Evolutionary conservation across 2,797 vertebrate species (phyloP).

Genomic region (Phaenicophaeus curvirostris): DNA sequence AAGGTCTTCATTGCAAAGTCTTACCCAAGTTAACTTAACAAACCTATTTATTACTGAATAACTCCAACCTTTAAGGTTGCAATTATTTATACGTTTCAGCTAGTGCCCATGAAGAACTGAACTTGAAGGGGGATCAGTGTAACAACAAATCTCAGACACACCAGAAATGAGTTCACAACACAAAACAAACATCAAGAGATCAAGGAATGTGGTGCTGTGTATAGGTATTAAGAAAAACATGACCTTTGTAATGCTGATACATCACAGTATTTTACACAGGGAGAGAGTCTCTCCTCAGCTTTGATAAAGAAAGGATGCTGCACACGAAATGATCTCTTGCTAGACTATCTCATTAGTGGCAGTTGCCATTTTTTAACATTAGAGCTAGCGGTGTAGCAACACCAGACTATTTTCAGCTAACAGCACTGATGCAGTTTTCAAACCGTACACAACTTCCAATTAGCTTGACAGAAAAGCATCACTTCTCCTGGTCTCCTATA

Average conservation of each 20-base stretch:
- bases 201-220: background rate
- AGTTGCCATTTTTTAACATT: background rate
- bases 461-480: background rate
- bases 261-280: background rate
- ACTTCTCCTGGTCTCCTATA: background rate
- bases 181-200: background rate
- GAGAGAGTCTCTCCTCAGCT: background rate
- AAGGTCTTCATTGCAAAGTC: constrained; percentile 11
- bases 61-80: background rate
- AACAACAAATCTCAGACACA: background rate
- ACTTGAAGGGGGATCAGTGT: background rate
- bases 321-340: background rate
- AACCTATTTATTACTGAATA: background rate
- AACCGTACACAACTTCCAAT: background rate
- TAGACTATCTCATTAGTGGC: background rate
- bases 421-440: background rate
- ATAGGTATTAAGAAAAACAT: background rate
- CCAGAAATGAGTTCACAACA: background rate
- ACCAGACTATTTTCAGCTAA: background rate
- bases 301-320: background rate
- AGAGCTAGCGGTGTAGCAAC: background rate
- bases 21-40: background rate
- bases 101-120: background rate
- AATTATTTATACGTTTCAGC: background rate
- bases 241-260: background rate